phyloP scores from a whole-genome alignment of 2,888 invertebrate species.

The Holacanthella duospinosa region DNA sequence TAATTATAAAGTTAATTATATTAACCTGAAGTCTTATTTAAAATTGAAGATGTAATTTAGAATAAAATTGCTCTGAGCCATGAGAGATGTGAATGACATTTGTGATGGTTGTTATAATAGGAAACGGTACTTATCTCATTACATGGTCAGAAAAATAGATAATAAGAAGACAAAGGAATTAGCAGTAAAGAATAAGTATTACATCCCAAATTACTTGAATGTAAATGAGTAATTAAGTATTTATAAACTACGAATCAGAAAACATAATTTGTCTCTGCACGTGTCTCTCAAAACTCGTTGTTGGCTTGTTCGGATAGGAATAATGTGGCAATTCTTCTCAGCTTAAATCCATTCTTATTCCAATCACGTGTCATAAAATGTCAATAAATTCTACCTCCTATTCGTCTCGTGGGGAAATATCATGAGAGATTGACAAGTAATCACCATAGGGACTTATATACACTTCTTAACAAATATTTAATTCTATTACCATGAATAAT shows the following conservation, averaged over 20 bases:
- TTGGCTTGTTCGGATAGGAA: no score
- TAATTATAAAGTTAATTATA: no score
- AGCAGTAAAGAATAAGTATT: neutral
- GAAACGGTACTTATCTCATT: no score
- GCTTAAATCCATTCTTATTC: neutral
- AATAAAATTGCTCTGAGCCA: neutral
- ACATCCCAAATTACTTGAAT: neutral
- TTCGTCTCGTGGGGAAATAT: neutral
- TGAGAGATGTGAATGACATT: no score
- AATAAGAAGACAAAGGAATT: neutral
- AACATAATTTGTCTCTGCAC: neutral
- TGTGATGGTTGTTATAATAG: no score
- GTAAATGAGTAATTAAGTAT: neutral
- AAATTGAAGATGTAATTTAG: no score
- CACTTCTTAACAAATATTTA: neutral
- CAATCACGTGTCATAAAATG: neutral
- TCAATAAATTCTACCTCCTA: conserved; percentile 6
- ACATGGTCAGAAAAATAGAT: no score
- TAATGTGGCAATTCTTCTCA: neutral
- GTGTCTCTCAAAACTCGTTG: neutral
- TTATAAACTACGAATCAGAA: neutral
- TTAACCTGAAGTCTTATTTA: neutral
- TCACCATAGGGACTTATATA: neutral
- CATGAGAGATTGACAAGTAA: conserved; percentile 4
- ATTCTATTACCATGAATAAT: neutral